Evolutionary conservation across 2,113 vertebrate species (phyloP), one percentile per base, ranked within the genome.

Genomic region (Taurulus bubalis): DNA sequence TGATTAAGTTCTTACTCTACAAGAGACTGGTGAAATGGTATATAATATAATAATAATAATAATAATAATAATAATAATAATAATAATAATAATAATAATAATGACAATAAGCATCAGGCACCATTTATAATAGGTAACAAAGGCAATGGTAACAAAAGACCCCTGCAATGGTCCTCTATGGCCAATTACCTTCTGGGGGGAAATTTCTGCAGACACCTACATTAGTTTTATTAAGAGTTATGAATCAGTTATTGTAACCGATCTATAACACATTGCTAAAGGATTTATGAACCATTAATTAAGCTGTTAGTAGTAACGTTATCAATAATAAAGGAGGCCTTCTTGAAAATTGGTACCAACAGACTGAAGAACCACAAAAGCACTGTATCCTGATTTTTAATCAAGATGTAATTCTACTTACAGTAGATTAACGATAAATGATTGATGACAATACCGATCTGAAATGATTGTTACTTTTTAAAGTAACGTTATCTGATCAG

Each of bases 401-500:
- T 64, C 59, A 40, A 24, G 22, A 40, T 64, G n/a, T 64, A 15
- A 26, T 65, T 40, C 22, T 16, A 26, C 12, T 40, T 3, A 26
- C 24, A 64, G 38, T n/a, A 15, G 12, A n/a, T n/a, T 45, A 15
- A 45, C 10, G 14, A 45, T 14, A 45, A 45, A 12, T 45, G 42
- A 45, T 40, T 1, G 12, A 40, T 15, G 11, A 15, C 6, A 15
- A 38, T 40, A 36, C 36, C n/a, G 12, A 40, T 3, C 12, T 40
- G 11, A 64, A 15, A 24, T 32, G 3, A 32, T 32, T 1, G 1
- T 20, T 22, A 51, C 20, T 22, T 51, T 8, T 22, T 22, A 22
- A 51, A 51, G 4, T 18, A 1, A 6, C 16, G 15, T 18, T 47
- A 47, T 47, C 45, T 24, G 83, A 76, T 89, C 81, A 70, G 53